Base-by-base conservation (phyloP, 2,888 invertebrate species). In the Cyaniris semiargus region DNA sequence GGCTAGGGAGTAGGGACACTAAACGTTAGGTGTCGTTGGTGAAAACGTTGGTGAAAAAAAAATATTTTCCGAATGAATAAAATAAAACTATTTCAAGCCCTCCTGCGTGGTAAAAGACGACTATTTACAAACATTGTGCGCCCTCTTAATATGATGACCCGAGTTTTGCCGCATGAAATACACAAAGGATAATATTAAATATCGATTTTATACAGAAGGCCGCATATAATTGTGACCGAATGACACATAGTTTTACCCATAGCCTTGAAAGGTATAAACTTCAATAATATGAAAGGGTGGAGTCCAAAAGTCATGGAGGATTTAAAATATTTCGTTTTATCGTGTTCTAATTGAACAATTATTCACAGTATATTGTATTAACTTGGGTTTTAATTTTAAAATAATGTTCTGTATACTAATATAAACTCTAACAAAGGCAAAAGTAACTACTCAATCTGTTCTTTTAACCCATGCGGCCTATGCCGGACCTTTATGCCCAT, bases 271-370 rank as follows among this genome's bases (percentile, higher is more conserved):
- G 13, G 23, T 13, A 66, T 27, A 5, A 13, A 66, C 13, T 27
- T 3, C 6, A 31, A 27, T 66, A 66, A 27, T 31, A 66, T 31
- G 27, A 27, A 13, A 18, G 23, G 66, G 18, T 27, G 66, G 6
- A 58, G 13, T 21, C 23, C 15, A 5, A 13, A 66, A 66, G 21
- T 66, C 66, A 66, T 66, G 6, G 66, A 27, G 66, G 66, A 66
- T 66, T 66, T 66, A 27, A 66, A 66, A 66, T 27, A 60, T 60
- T 60, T 21, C 21, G 23, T 13, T 60, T 23, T 60, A 60, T 60
- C 60, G 60, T 60, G 13, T 60, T 60, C 4, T 60, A 60, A 60
- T 60, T n/a, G n/a, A n/a, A 60, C 27, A 66, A 27, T 6, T 1
- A 15, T 27, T 27, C 0, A 10, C 23, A 5, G 3, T 18, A 18